Conservation (phyloP, 92 coral and sea anemone genomes). For the Desmophyllum pertusum region DNA sequence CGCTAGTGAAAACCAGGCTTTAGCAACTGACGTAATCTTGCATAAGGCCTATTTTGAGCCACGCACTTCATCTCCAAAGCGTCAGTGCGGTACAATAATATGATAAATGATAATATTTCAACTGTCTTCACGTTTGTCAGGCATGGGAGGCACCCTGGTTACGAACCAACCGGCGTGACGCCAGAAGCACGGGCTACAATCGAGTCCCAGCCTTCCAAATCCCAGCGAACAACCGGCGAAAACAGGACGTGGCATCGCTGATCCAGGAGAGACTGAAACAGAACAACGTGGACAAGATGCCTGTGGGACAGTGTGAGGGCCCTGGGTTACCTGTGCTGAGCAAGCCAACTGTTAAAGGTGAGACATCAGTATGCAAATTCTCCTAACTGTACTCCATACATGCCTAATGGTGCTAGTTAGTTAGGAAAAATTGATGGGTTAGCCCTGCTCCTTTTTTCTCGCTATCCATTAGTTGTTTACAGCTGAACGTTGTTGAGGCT, state of each 20-base stretch:
- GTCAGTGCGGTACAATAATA: too few species aligned
- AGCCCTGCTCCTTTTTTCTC: background rate
- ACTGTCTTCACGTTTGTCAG: background rate
- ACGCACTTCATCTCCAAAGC: too few species aligned
- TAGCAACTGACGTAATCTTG: too few species aligned
- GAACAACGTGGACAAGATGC: background rate
- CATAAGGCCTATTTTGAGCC: too few species aligned
- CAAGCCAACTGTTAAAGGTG: constrained; percentile 34
- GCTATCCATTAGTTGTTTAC: background rate
- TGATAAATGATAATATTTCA: too few species aligned
- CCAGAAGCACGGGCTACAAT: constrained; percentile 30
- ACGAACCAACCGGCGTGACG: constrained; percentile 55
- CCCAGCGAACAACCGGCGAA: constrained; percentile 30
- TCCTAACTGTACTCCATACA: background rate
- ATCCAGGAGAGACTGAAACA: constrained; percentile 71
- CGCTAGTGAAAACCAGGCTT: too few species aligned
- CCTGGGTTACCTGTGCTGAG: constrained; percentile 21
- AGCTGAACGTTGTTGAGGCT: background rate
- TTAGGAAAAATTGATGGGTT: background rate
- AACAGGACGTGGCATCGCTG: constrained; percentile 81
- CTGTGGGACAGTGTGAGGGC: background rate
- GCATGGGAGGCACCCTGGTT: constrained; percentile 91
- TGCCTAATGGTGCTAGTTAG: background rate
- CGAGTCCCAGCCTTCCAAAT: constrained; percentile 59
- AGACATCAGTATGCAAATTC: background rate